Conservation (phyloP, 2,113 vertebrate species). For the Macquaria australasica region DNA sequence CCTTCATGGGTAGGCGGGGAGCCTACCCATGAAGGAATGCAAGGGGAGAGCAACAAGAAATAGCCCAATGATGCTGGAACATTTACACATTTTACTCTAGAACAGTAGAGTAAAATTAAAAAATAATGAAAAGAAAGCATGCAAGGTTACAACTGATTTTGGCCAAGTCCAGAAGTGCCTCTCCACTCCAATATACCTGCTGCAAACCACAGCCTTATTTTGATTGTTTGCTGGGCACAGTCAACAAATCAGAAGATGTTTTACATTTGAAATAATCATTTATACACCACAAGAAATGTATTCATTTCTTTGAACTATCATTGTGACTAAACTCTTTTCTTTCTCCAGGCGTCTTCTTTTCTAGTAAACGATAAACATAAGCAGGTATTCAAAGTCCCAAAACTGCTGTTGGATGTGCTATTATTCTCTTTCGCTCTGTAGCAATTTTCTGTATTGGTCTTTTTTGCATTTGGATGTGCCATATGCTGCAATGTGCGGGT, state of each 20-base stretch:
- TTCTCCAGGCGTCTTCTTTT: conserved; percentile 38
- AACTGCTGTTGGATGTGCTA: conserved; percentile 12
- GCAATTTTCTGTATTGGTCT: not conserved
- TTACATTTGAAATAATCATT: not conserved
- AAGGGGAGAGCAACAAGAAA: not conserved
- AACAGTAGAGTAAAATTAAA: not conserved
- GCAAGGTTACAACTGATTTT: not conserved
- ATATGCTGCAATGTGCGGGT: not conserved
- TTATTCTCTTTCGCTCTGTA: not conserved
- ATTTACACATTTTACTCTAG: not conserved
- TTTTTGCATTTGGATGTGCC: not conserved
- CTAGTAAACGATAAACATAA: conserved; percentile 42
- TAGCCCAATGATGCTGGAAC: not conserved
- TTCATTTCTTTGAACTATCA: not conserved
- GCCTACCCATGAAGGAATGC: conserved; percentile 17
- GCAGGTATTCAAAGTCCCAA: conserved; percentile 61
- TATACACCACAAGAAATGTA: not conserved
- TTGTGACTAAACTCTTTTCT: conserved; percentile 29
- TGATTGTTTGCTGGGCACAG: not conserved
- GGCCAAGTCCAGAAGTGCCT: not conserved
- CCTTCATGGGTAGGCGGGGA: no score
- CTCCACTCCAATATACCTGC: not conserved
- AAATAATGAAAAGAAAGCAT: not conserved
- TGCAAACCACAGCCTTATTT: not conserved
- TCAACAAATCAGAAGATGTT: not conserved